Evolutionary conservation across 2,797 vertebrate species (phyloP), one percentile per base, ranked within the genome.

Genomic region (Poecilia gillii): DNA sequence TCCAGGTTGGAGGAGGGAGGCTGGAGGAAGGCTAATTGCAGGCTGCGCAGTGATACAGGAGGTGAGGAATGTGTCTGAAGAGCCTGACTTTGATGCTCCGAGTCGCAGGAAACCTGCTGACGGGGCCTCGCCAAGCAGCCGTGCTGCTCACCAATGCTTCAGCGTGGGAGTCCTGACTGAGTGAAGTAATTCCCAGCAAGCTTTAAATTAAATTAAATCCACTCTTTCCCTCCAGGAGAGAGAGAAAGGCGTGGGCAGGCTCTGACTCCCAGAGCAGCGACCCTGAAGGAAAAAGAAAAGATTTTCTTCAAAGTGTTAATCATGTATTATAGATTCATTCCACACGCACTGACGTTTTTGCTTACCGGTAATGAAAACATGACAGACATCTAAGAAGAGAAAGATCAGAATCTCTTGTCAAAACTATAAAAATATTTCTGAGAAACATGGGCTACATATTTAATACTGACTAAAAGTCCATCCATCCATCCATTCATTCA

Each of bases 1-100:
- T 4, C n/a, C 72, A 79, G 82, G 66, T 33, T 18, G 71, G 82
- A 81, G 86, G 88, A 78, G 73, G 76, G 75, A 74, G 77, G 80
- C 84, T 79, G 88, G 83, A 85, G 31, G 70, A 74, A 74, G 68
- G 31, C 79, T 95, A 94, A 95, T 95, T 94, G 92, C 81, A 90
- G 91, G 86, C 87, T 95, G 81, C 59, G 11, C 51, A 12, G 86
- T 94, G 93, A 95, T 92, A 88, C 81, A 90, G 77, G 77, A 88
- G 86, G 76, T 2, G 46, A 93, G 87, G 91, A 93, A 95, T 94
- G 90, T 81, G 83, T 92, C 92, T 88, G 88, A 90, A 75, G 36
- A 66, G 62, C 62, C 8, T 0, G 36, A 86, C 87, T 87, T 85
- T 87, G 85, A 90, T 90, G 87, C 85, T 39, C 5, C 31, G 72